Evolutionary conservation across 2,888 invertebrate genomes (phyloP).

Genomic region (Phytoseiulus persimilis): DNA sequence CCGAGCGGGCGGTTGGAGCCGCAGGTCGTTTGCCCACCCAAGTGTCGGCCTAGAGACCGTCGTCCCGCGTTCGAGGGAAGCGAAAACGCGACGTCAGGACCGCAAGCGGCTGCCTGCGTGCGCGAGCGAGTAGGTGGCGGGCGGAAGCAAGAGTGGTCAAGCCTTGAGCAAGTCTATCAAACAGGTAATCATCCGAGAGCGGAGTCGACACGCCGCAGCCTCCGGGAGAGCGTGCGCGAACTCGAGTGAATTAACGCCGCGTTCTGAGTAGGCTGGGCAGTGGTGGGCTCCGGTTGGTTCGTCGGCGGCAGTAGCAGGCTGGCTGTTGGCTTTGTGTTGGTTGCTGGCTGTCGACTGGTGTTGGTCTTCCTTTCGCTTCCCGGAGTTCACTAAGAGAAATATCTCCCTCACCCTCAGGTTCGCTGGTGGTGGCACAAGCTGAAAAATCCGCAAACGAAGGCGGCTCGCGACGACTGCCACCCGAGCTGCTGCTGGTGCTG

Average conservation of each 20-base stretch:
- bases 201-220: background rate
- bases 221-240: background rate
- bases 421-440: background rate
- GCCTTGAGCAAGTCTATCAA: background rate
- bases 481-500: background rate
- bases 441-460: background rate
- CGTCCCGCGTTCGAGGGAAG: background rate
- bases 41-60: too few relatives aligned
- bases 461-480: background rate
- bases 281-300: background rate
- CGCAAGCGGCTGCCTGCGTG: background rate
- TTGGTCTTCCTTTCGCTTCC: background rate
- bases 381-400: background rate
- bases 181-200: background rate
- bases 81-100: background rate
- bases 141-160: background rate
- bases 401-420: slow-evolving; percentile 5
- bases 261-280: background rate
- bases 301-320: background rate
- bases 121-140: background rate
- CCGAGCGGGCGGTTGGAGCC: background rate
- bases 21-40: too few relatives aligned
- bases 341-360: background rate
- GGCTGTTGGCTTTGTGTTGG: background rate
- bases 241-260: background rate